Evolutionary conservation across 2,888 invertebrate genomes (phyloP), one percentile per base, ranked within the genome.

Genomic region (Hirtodrosophila confusa): DNA sequence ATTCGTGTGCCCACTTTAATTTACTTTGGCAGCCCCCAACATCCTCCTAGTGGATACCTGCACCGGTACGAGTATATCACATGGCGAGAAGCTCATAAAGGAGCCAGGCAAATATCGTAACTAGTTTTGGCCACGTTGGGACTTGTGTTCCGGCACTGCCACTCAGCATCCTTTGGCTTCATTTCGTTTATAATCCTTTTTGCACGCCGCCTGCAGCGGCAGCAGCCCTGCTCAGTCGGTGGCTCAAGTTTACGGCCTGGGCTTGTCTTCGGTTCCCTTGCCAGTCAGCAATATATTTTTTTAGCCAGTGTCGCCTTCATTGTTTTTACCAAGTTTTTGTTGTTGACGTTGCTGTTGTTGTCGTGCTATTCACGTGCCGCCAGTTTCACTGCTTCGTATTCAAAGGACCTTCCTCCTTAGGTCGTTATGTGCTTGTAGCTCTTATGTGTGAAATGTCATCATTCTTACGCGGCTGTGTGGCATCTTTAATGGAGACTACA

Each of bases 121-220:
- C 63, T 65, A 56, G 53, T 56, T 61, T 56, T 44, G 41, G 43
- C 51, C 71, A 51, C 31, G 56, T 41, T 39, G 54, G 51, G 24
- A 48, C 53, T 33, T 58, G 36, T 61, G 24, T 58, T 53, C 33
- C 27, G 54, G 39, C 43, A 29, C 23, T 35, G 45, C 27, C 44
- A 44, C 40, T 64, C 37, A 37, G 40, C 48, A 49, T 65, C 31
- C 54, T 68, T 62, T 53, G 41, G 51, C 51, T 70, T 64, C 61
- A 50, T 48, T 45, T 66, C 62, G 64, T 55, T 76, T 68, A 76
- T 79, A 79, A 86, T 83, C 76, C 67, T 69, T 74, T 78, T 67
- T 57, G 68, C 60, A 49, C n/a, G 37, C 54, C 41, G 63, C 63
- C 60, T 40, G 37, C 56, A 54, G 35, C 41, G 36, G 31, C 24